phyloP scores from a whole-genome alignment of 2,888 invertebrate species.

The Rotaria socialis region DNA sequence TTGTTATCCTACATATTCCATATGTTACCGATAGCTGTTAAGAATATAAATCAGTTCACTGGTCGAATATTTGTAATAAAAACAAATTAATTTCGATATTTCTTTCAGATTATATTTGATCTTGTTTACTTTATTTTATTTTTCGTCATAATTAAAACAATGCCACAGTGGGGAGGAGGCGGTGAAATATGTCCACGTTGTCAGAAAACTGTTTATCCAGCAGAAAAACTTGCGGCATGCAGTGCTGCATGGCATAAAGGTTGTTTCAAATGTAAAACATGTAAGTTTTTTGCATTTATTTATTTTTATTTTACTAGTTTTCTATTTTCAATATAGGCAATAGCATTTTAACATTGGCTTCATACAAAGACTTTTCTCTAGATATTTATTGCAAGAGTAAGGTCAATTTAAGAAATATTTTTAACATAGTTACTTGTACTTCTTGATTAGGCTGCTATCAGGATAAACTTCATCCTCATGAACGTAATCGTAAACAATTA shows the following conservation, averaged over 20 bases:
- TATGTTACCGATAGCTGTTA: not conserved
- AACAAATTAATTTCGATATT: too few relatives aligned
- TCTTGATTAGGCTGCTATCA: conserved; percentile 36
- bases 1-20: not conserved
- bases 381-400: conserved; percentile 44
- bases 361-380: conserved; percentile 44
- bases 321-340: not conserved
- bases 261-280: conserved; percentile 48
- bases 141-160: not conserved
- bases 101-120: not conserved
- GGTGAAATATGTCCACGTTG: conserved; percentile 45
- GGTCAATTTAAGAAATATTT: not conserved
- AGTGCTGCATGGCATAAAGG: conserved; percentile 47
- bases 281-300: conserved; percentile 1
- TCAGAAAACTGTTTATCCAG: conserved; percentile 45
- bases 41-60: too few relatives aligned
- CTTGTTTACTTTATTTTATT: too few relatives aligned
- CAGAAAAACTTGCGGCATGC: conserved; percentile 40
- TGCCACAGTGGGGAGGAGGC: conserved; percentile 39
- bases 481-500: conserved; percentile 46
- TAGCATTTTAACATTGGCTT: not conserved
- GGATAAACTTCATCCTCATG: conserved; percentile 46
- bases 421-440: too few relatives aligned
- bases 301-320: not conserved
- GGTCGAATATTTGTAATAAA: too few relatives aligned